phyloP scores from a whole-genome alignment of 2,113 vertebrate species.

The Pogonocichla stellata region DNA sequence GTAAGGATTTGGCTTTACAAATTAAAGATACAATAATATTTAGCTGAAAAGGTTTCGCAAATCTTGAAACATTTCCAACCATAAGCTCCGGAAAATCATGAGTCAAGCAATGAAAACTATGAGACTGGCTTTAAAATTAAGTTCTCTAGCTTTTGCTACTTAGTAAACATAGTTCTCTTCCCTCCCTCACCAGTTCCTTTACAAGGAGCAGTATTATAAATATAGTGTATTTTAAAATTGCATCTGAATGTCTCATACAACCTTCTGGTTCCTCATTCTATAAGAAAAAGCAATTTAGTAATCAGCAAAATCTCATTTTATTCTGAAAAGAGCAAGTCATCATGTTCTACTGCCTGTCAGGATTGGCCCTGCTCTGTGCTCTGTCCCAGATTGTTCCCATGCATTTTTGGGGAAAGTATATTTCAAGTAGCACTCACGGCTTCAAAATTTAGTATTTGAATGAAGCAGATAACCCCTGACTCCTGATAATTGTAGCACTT shows the following conservation, averaged over 20 bases:
- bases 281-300: neutral
- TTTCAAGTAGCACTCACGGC: neutral
- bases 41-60: conserved; percentile 17
- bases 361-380: neutral
- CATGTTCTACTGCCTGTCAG: neutral
- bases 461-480: neutral
- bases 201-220: neutral
- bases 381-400: neutral
- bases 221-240: neutral
- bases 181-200: neutral
- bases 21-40: conserved; percentile 55
- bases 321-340: neutral
- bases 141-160: neutral
- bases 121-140: conserved; percentile 10
- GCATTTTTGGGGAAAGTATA: neutral
- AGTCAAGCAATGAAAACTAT: conserved; percentile 7
- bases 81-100: conserved; percentile 2
- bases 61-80: conserved; percentile 38
- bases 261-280: neutral
- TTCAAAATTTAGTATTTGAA: neutral
- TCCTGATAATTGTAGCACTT: neutral
- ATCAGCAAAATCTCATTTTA: neutral
- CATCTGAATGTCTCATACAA: neutral
- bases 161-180: neutral
- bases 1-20: conserved; percentile 16